Evolutionary conservation across 1,140 invertebrate species (phyloP).

Genomic region (Eumeta japonica): DNA sequence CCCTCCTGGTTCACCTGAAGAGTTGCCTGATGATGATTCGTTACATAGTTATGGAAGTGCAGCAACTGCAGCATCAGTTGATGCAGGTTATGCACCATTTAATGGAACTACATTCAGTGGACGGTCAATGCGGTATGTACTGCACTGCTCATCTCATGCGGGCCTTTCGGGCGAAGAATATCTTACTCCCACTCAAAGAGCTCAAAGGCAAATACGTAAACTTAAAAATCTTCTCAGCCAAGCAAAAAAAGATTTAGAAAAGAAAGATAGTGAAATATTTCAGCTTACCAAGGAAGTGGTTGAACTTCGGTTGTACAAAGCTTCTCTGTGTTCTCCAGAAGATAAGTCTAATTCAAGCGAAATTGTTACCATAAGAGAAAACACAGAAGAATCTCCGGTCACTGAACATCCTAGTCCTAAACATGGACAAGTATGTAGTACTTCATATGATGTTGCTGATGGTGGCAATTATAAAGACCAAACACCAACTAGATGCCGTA

Average conservation of each 20-base stretch:
- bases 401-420: slow-evolving; percentile 50
- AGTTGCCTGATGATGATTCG: slow-evolving; percentile 73
- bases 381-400: slow-evolving; percentile 56
- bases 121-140: slow-evolving; percentile 71
- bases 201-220: slow-evolving; percentile 73
- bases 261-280: slow-evolving; percentile 78
- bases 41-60: slow-evolving; percentile 74
- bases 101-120: slow-evolving; percentile 77
- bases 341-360: slow-evolving; percentile 72
- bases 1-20: slow-evolving; percentile 62
- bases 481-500: slow-evolving; percentile 38
- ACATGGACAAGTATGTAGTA: slow-evolving; percentile 31
- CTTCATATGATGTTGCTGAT: slow-evolving; percentile 40
- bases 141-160: slow-evolving; percentile 79
- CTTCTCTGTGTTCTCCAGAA: slow-evolving; percentile 71
- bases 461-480: slow-evolving; percentile 42
- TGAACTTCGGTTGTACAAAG: slow-evolving; percentile 75
- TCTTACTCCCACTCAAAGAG: slow-evolving; percentile 81
- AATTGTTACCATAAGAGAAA: slow-evolving; percentile 70
- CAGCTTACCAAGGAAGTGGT: slow-evolving; percentile 80
- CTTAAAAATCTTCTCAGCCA: slow-evolving; percentile 69
- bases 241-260: slow-evolving; percentile 72
- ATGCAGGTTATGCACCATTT: slow-evolving; percentile 75
- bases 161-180: slow-evolving; percentile 74
- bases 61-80: slow-evolving; percentile 71